These are phyloP conservation scores for Drosophila ironensis DNA, from an alignment of 1,140 invertebrate species.

Conservation along the genomic window DNA sequence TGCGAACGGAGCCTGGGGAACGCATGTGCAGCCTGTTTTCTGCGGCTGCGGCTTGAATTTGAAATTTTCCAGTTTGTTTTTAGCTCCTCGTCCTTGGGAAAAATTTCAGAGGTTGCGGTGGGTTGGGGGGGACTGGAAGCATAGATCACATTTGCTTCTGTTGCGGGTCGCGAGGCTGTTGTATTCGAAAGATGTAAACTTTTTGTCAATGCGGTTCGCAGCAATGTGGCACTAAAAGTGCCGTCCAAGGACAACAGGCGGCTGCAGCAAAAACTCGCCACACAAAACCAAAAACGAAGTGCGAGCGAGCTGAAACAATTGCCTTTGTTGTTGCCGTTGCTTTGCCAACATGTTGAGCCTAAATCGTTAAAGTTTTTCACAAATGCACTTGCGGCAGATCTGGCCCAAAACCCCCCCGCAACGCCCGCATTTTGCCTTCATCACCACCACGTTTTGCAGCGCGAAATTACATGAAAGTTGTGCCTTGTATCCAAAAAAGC, in stretches of 20 bases:
- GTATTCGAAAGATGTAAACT: conserved; percentile 67
- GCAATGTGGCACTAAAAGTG: conserved; percentile 62
- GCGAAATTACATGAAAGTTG: conserved; percentile 75
- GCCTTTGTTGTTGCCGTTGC: conserved; percentile 46
- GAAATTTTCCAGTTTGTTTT: conserved; percentile 69
- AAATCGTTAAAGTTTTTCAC: conserved; percentile 79
- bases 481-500: conserved; percentile 65
- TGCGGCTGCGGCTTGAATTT: conserved; percentile 73
- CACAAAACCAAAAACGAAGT: conserved; percentile 48
- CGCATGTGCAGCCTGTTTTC: conserved; percentile 66
- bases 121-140: conserved; percentile 30
- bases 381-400: conserved; percentile 73
- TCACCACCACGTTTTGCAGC: conserved; percentile 1
- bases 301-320: conserved; percentile 69
- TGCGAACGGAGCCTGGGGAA: conserved; percentile 47
- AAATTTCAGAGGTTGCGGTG: conserved; percentile 13
- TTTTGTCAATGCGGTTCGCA: conserved; percentile 62
- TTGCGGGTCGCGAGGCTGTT: conserved; percentile 46
- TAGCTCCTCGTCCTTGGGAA: conserved; percentile 34
- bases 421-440: background rate
- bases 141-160: conserved; percentile 69
- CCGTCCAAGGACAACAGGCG: conserved; percentile 60
- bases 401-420: conserved; percentile 1
- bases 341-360: conserved; percentile 75
- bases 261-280: conserved; percentile 23